These are phyloP conservation scores for Drosophila prolongata DNA, from an alignment of 2,888 invertebrate species.

Conservation along the genomic window DNA sequence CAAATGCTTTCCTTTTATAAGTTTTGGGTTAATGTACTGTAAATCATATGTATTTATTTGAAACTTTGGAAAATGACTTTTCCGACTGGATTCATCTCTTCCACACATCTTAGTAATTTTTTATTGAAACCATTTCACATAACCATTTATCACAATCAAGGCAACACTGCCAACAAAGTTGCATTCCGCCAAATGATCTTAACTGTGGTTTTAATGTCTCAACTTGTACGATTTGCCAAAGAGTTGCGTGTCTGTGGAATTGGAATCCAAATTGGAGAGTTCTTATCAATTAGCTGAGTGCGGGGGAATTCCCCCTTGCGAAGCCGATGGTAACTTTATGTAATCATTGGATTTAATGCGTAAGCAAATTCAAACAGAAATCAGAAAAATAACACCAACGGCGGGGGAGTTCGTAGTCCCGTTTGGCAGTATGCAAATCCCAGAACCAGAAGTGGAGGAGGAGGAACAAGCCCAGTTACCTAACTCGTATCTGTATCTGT, in stretches of 20 bases:
- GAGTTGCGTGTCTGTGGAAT: constrained; percentile 45
- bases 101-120: background rate
- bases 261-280: constrained; percentile 29
- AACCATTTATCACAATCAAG: constrained; percentile 32
- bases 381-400: constrained; percentile 12
- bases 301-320: background rate
- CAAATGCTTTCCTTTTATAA: no score
- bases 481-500: constrained; percentile 25
- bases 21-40: no score
- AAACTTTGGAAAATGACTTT: background rate
- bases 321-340: constrained; percentile 59
- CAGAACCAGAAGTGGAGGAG: constrained; percentile 11
- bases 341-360: constrained; percentile 71
- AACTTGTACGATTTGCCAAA: constrained; percentile 61
- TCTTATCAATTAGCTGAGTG: constrained; percentile 33
- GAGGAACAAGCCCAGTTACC: constrained; percentile 29
- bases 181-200: constrained; percentile 35
- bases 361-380: constrained; percentile 56
- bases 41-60: no score
- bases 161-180: constrained; percentile 16
- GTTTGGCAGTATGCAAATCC: constrained; percentile 38
- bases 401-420: constrained; percentile 35
- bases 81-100: no score
- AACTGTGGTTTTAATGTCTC: constrained; percentile 65
- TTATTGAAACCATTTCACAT: constrained; percentile 1